These are phyloP conservation scores for Penaeus chinensis DNA, from an alignment of 1,140 invertebrate genomes.

Conservation along the genomic window DNA sequence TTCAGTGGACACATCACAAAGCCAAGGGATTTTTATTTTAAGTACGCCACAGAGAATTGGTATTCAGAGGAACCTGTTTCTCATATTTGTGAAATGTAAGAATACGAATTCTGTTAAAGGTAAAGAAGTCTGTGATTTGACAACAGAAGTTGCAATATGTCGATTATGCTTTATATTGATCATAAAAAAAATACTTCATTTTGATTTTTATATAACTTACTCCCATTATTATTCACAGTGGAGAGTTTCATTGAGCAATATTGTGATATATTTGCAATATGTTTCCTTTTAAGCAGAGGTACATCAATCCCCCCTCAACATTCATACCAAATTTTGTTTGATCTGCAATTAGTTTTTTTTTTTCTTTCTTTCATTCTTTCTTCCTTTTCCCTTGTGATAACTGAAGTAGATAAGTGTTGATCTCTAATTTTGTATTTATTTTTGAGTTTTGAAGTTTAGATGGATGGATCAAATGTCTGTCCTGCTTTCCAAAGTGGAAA, in stretches of 20 bases:
- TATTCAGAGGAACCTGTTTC: conserved; percentile 27
- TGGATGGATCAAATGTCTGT: conserved; percentile 13
- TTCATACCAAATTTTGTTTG: conserved; percentile 12
- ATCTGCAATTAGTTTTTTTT: conserved; percentile 29
- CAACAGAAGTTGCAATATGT: conserved; percentile 46
- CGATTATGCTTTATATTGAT: conserved; percentile 25
- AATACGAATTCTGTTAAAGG: background rate
- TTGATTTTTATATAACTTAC: too few species aligned
- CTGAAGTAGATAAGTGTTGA: conserved; percentile 23
- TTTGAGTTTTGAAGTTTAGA: conserved; percentile 20
- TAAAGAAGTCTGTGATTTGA: conserved; percentile 42
- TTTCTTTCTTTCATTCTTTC: too few species aligned
- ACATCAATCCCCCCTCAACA: background rate
- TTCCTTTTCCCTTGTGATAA: background rate
- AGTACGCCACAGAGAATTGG: conserved; percentile 27
- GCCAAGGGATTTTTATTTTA: conserved; percentile 18
- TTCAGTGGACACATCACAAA: conserved; percentile 49
- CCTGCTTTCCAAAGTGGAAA: background rate
- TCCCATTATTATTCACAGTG: too few species aligned
- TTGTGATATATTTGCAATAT: conserved; percentile 56
- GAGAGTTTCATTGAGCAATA: conserved; percentile 13
- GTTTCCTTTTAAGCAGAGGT: conserved; percentile 23
- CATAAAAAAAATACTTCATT: too few species aligned
- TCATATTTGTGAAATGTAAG: conserved; percentile 40
- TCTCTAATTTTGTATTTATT: conserved; percentile 36